Conservation (phyloP, 2,888 invertebrate species). For the Nomada fabriciana region DNA sequence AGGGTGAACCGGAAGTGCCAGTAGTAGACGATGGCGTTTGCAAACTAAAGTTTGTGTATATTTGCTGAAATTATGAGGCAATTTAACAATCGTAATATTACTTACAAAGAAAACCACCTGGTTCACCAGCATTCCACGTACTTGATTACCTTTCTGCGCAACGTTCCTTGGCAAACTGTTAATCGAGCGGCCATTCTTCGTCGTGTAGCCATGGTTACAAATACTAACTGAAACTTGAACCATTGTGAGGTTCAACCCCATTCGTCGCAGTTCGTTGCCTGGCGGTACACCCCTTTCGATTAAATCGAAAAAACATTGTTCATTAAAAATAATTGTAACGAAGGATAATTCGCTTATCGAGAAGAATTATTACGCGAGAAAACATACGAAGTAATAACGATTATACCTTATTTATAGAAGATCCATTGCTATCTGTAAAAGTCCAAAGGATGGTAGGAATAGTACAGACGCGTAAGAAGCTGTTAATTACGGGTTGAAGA, state of each 20-base stretch:
- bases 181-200: slow-evolving; percentile 75
- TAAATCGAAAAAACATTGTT: neutral
- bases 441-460: neutral
- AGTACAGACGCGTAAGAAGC: no score
- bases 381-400: neutral
- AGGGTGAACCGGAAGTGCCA: slow-evolving; percentile 4
- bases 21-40: neutral
- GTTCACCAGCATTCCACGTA: slow-evolving; percentile 56
- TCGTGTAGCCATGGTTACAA: slow-evolving; percentile 77
- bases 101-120: slow-evolving; percentile 60
- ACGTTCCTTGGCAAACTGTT: slow-evolving; percentile 77
- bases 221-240: slow-evolving; percentile 70
- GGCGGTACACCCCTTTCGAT: neutral
- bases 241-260: slow-evolving; percentile 13
- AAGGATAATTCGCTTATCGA: neutral
- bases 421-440: neutral
- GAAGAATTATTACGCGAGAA: neutral
- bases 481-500: no score
- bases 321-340: neutral
- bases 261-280: neutral
- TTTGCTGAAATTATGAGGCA: neutral
- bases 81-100: slow-evolving; percentile 12
- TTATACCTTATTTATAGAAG: neutral
- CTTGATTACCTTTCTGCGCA: slow-evolving; percentile 69
- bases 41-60: neutral